Base-by-base conservation (phyloP, 1,140 invertebrate genomes). In the Drosophila melanica region DNA sequence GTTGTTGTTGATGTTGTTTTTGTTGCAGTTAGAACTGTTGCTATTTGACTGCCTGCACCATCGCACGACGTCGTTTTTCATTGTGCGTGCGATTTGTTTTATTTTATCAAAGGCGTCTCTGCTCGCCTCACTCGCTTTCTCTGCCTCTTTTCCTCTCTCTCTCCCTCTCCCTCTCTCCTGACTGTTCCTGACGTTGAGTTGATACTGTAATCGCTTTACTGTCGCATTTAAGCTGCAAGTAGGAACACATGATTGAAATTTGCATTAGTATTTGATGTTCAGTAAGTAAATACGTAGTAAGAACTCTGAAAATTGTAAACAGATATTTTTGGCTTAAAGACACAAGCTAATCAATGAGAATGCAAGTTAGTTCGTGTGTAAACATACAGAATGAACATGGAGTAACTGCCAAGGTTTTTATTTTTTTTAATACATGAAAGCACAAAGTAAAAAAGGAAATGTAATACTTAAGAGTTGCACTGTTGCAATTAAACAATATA, bases 11-110 rank as follows among this genome's bases (percentile, higher is more conserved):
- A 20, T 75, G 35, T 30, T 77, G 50, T 12, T 60, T 44, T 5
- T 57, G 14, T 1, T 77, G 53, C 33, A 79, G 41, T 4, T 80
- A 10, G 39, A 68, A 37, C 11, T 68, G 60, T 77, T 75, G 73
- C 48, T 73, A 70, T 54, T 84, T 77, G 69, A 76, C 71, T 87
- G 75, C 48, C 79, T 70, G 57, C 77, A 90, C 90, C 90, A 91
- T 90, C 90, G 90, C 69, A 91, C 90, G 64, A 91, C 90, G 86
- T 91, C 90, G 90, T 91, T 91, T 89, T 90, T 90, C 90, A 91
- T 91, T 90, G 85, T 55, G 94, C 84, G 87, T 87, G 68, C 64
- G 71, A 81, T 89, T 80, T 71, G 63, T 71, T 35, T 59, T 74
- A 64, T 58, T 75, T 55, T 72, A 65, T 47, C 39, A 42, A 37